phyloP scores from a whole-genome alignment of 1,140 invertebrate genomes.

The Calycopis cecrops region DNA sequence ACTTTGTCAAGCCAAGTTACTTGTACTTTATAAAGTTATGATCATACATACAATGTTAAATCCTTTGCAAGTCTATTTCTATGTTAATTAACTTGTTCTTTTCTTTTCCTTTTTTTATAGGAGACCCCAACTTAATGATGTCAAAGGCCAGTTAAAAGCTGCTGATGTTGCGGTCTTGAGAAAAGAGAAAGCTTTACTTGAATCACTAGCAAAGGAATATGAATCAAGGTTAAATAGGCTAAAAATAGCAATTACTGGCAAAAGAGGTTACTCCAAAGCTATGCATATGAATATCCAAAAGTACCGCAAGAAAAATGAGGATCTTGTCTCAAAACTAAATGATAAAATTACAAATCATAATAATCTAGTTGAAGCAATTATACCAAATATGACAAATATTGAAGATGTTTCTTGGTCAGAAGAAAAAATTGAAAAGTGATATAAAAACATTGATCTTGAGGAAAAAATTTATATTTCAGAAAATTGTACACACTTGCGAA shows the following conservation, averaged over 20 bases:
- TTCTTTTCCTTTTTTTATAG: conserved; percentile 38
- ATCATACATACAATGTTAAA: too few species aligned
- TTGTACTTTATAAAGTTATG: too few species aligned
- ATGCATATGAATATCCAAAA: conserved; percentile 63
- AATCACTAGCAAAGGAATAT: conserved; percentile 59
- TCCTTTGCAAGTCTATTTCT: too few species aligned
- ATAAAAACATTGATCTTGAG: conserved; percentile 39
- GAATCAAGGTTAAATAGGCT: conserved; percentile 56
- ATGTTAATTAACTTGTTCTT: too few species aligned
- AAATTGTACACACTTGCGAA: conserved; percentile 72
- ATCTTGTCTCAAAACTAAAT: conserved; percentile 44
- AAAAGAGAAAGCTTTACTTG: conserved; percentile 55
- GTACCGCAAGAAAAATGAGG: conserved; percentile 63
- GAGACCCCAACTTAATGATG: conserved; percentile 61
- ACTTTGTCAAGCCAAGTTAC: too few species aligned
- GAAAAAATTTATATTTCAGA: conserved; percentile 72
- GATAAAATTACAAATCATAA: conserved; percentile 49
- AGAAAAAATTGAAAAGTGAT: conserved; percentile 28
- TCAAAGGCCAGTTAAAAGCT: conserved; percentile 54
- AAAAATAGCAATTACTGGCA: conserved; percentile 53
- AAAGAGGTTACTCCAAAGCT: conserved; percentile 60
- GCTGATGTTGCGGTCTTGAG: conserved; percentile 55
- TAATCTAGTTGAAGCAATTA: conserved; percentile 33
- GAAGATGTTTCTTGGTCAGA: conserved; percentile 41
- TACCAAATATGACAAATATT: conserved; percentile 33